Percentiles rank a stretch among this genome's conserved stretches.
Conservation (phyloP, 2,113 vertebrate genomes). For the Lophura nycthemera region DNA sequence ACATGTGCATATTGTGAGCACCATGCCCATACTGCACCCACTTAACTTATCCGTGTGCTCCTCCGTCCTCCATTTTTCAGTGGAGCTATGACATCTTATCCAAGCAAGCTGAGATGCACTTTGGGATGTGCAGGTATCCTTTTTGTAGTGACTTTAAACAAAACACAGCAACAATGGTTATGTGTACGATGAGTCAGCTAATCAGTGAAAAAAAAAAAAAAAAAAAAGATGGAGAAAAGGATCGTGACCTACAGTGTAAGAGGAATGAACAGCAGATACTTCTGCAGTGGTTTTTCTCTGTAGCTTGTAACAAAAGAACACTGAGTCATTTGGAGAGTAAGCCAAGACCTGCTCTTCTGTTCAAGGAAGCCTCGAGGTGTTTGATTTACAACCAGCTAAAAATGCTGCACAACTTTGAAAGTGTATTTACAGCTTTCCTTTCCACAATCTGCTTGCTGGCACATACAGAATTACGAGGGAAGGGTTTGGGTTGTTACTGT, state of each 20-base stretch:
- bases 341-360: neutral
- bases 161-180: neutral
- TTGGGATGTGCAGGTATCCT: neutral
- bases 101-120: neutral
- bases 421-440: slow-evolving; percentile 15
- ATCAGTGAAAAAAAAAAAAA: neutral
- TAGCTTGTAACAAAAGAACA: neutral
- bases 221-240: neutral
- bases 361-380: neutral
- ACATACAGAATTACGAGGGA: neutral
- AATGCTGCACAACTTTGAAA: slow-evolving; percentile 5
- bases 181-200: neutral
- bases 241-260: fast-evolving
- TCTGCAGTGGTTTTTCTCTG: neutral
- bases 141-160: neutral
- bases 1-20: neutral
- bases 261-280: neutral
- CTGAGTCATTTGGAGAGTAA: neutral
- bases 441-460: neutral
- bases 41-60: fast-evolving
- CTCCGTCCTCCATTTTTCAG: neutral
- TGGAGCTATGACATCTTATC: neutral
- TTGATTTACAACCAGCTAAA: slow-evolving; percentile 48
- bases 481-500: neutral
- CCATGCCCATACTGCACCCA: neutral